A percentile compares a stretch with the other conserved stretches of the same genome.
phyloP scores from a whole-genome alignment of 2,113 vertebrate species.

The Lonchura striata region DNA sequence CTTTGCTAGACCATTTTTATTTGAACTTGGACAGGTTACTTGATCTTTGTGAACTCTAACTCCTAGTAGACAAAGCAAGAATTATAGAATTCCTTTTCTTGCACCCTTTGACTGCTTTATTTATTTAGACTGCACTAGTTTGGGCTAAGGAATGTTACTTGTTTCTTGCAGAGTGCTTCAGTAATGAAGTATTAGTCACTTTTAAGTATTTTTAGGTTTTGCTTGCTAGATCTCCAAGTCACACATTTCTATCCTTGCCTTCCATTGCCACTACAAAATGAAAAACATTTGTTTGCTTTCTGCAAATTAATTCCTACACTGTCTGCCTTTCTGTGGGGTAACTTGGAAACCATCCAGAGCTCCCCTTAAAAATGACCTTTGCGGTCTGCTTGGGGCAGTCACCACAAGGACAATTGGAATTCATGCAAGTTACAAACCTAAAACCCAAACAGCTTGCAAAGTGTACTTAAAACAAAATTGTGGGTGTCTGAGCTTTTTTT shows the following conservation, averaged over 20 bases:
- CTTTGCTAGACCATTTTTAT: background rate
- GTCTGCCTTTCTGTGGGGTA: background rate
- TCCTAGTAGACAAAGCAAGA: background rate
- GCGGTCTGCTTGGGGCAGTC: background rate
- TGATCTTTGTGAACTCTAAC: background rate
- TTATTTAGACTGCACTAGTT: background rate
- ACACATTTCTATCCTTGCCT: background rate
- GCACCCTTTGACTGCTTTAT: background rate
- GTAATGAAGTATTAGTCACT: background rate
- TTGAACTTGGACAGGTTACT: background rate
- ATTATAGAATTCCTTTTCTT: background rate
- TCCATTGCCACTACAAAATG: background rate
- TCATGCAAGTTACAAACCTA: background rate
- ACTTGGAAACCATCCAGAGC: background rate
- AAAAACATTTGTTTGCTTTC: background rate
- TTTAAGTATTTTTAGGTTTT: background rate
- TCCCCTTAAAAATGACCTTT: background rate
- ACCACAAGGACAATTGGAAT: background rate
- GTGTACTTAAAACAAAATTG: background rate
- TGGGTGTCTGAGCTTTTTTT: background rate
- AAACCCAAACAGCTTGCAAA: background rate
- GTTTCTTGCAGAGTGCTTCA: background rate
- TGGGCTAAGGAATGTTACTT: background rate
- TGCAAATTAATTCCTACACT: background rate
- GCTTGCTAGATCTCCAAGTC: background rate